Evolutionary conservation across 2,113 vertebrate species (phyloP), one percentile per base, ranked within the genome.

Genomic region (Plestiodon gilberti): DNA sequence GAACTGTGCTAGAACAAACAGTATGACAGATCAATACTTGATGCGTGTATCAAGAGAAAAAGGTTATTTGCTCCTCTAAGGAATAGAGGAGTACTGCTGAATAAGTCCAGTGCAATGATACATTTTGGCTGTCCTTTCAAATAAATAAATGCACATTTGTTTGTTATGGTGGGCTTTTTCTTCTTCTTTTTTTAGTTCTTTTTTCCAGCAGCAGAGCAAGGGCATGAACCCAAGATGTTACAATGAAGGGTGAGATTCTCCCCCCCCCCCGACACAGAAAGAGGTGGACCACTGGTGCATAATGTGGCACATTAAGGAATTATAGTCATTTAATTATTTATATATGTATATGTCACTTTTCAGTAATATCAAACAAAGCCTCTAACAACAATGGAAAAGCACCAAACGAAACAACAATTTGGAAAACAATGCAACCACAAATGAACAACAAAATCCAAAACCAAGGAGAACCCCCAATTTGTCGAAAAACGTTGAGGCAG

Each of bases 1-100:
- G 97, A 98, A 95, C 96, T 95, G 96, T 95, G 94, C 97, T 96
- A 97, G 97, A 98, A 98, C 97, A 98, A 99, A 98, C 98, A 98
- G 96, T 96, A 96, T 97, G 98, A 97, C 97, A 98, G 98, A 99
- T 99, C 98, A 98, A 98, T 98, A 97, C 96, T 95, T 95, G 96
- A 97, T 97, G 97, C 97, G 97, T 96, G 96, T 98, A 98, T 97
- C 97, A 98, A 98, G 97, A 97, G 97, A 98, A 98, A 48, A 99
- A 98, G 98, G 98, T 98, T 98, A 98, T 97, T 98, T 96, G 86
- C 95, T 91, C 97, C 98, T 98, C 97, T 77, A 90, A 97, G 98
- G 98, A 98, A 98, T 97, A 97, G 78, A 94, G 97, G 96, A 95
- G n/a, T 15, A 52, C 67, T 14, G 5, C 71, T 1, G 59, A 55